phyloP scores from a whole-genome alignment of 2,113 vertebrate genomes.

The Bubalus kerabau region DNA sequence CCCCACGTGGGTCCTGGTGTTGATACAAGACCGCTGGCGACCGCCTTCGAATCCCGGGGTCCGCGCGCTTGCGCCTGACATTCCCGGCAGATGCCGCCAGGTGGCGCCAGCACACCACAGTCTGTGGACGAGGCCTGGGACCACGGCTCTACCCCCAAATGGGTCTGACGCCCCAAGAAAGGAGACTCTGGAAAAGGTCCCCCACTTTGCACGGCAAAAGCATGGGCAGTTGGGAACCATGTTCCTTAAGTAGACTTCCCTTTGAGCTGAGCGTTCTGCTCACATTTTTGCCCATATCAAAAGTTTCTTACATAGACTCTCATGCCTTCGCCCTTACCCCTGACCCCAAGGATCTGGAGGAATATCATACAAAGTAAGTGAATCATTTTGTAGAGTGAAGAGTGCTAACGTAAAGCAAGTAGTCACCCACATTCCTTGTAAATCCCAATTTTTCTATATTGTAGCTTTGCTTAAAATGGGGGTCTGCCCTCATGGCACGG shows the following conservation, averaged over 20 bases:
- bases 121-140: background rate
- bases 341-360: background rate
- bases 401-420: slow-evolving; percentile 25
- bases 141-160: background rate
- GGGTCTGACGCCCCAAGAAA: background rate
- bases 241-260: background rate
- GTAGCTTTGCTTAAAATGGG: slow-evolving; percentile 37
- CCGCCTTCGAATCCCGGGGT: background rate
- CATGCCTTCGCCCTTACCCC: background rate
- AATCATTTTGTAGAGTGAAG: slow-evolving; percentile 1
- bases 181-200: background rate
- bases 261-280: background rate
- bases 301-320: background rate
- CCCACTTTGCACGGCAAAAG: background rate
- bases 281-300: background rate
- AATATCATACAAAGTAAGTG: background rate
- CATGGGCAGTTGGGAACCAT: background rate
- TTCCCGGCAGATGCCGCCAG: background rate
- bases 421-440: slow-evolving; percentile 34
- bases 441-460: background rate
- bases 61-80: background rate
- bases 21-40: background rate
- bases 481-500: background rate
- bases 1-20: background rate
- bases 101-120: slow-evolving; percentile 29